Evolutionary conservation across 2,113 vertebrate species (phyloP).

Genomic region (Atrichornis clamosus): DNA sequence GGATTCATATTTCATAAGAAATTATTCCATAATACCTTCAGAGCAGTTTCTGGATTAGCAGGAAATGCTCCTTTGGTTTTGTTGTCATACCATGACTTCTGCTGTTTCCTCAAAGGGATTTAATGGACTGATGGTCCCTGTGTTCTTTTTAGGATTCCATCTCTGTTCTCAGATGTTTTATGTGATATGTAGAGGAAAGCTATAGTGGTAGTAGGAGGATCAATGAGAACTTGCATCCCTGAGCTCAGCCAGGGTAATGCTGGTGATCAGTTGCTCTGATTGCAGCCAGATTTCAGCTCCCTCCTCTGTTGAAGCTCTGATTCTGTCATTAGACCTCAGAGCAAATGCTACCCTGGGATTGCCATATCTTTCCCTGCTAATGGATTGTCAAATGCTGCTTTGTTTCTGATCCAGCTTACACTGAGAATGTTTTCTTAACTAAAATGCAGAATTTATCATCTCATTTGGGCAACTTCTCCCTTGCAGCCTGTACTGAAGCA

Average conservation of each 20-base stretch:
- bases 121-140: not conserved
- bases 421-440: slow-evolving; percentile 38
- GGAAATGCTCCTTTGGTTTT: not conserved
- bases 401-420: slow-evolving; percentile 21
- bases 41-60: not conserved
- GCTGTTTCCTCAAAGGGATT: not conserved
- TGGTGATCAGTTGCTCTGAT: not conserved
- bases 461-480: slow-evolving; percentile 36
- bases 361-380: not conserved
- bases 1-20: not conserved
- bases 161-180: not conserved
- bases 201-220: not conserved
- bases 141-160: not conserved
- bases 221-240: not conserved
- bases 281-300: not conserved
- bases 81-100: not conserved
- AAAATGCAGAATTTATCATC: slow-evolving; percentile 33
- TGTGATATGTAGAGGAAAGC: not conserved
- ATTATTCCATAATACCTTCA: not conserved
- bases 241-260: not conserved
- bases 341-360: not conserved
- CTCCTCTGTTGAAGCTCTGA: not conserved
- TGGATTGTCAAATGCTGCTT: slow-evolving; percentile 22
- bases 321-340: not conserved
- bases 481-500: slow-evolving; percentile 92